These are phyloP conservation scores for Cebidichthys violaceus DNA, from an alignment of 2,113 vertebrate genomes.

Conservation along the genomic window DNA sequence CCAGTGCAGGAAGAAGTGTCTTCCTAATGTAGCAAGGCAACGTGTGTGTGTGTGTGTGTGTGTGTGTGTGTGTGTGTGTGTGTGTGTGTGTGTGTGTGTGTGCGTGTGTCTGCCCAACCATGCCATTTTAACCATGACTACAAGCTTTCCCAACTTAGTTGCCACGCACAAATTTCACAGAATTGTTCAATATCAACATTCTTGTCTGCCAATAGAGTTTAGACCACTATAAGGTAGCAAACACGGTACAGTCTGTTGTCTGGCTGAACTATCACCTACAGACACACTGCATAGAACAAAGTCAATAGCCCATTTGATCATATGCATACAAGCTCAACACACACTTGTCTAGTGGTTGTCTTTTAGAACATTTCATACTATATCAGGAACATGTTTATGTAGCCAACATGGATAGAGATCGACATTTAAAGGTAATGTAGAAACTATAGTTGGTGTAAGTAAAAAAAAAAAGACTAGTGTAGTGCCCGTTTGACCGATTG, in stretches of 20 bases:
- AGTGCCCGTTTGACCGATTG: background rate
- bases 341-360: background rate
- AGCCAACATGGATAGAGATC: background rate
- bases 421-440: background rate
- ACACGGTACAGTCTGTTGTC: constrained; percentile 14
- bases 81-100: no score
- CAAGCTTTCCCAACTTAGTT: background rate
- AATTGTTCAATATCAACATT: constrained; percentile 14
- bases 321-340: background rate
- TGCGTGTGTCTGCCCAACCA: background rate
- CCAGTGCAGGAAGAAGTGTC: background rate
- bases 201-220: constrained; percentile 29
- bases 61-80: no score
- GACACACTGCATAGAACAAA: constrained; percentile 25
- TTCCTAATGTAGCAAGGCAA: background rate
- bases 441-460: constrained; percentile 8
- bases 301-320: constrained; percentile 15
- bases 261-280: constrained; percentile 36
- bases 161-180: background rate
- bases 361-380: constrained; percentile 1
- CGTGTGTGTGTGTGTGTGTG: background rate
- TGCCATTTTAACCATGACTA: background rate
- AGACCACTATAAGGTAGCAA: constrained; percentile 30
- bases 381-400: background rate
- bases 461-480: background rate